phyloP scores from a whole-genome alignment of 2,888 invertebrate genomes.

The Apocheima hispidaria region DNA sequence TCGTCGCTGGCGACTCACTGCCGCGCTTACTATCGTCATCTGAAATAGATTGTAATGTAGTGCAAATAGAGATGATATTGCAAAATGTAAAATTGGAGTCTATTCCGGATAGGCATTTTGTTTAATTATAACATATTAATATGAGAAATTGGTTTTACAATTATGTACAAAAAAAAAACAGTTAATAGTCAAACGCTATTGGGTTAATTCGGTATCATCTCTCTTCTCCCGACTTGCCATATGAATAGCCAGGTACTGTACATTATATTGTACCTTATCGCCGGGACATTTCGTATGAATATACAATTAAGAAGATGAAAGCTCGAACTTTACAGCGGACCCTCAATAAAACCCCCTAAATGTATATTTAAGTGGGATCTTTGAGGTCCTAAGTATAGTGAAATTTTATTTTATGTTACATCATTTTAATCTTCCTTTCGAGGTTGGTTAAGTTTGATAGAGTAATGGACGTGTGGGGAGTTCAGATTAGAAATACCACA shows the following conservation, averaged over 20 bases:
- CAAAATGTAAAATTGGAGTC: too few relatives aligned
- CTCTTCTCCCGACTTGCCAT: conserved; percentile 1
- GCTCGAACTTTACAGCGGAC: conserved; percentile 23
- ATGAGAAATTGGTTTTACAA: too few relatives aligned
- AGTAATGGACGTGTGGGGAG: not conserved
- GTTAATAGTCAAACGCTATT: too few relatives aligned
- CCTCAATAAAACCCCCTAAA: conserved; percentile 25
- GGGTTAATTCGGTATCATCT: too few relatives aligned
- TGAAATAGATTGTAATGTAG: too few relatives aligned
- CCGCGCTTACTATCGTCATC: too few relatives aligned
- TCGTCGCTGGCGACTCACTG: too few relatives aligned
- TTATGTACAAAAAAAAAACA: too few relatives aligned
- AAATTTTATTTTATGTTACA: conserved; percentile 11
- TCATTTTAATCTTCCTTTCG: not conserved
- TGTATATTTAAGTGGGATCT: conserved; percentile 24
- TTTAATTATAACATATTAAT: too few relatives aligned
- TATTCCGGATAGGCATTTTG: too few relatives aligned
- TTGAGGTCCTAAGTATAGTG: conserved; percentile 14
- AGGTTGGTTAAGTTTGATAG: not conserved
- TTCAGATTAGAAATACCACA: not conserved
- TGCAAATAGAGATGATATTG: too few relatives aligned
- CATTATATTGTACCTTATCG: conserved; percentile 7
- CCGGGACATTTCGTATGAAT: conserved; percentile 26
- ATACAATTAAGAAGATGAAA: conserved; percentile 33
- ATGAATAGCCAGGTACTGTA: not conserved